phyloP scores from a whole-genome alignment of 2,888 invertebrate species.

The Cordylochernes scorpioides region DNA sequence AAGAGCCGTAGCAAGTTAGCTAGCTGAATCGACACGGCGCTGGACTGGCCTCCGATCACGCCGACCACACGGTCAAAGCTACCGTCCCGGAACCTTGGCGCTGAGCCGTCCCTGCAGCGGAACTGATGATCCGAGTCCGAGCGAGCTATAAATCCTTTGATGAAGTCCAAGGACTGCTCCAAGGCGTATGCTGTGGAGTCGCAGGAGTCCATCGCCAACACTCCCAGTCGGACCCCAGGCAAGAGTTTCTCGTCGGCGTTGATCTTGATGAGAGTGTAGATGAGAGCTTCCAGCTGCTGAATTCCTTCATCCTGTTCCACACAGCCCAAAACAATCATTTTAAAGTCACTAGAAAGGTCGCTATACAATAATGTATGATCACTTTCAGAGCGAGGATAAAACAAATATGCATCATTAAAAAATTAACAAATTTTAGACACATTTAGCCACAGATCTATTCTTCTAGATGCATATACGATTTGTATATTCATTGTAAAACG shows the following conservation, averaged over 20 bases:
- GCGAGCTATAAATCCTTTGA: constrained; percentile 30
- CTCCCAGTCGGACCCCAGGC: constrained; percentile 35
- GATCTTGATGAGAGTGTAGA: constrained; percentile 36
- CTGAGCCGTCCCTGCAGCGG: constrained; percentile 23
- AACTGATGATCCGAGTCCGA: constrained; percentile 23
- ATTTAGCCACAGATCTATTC: too few relatives aligned
- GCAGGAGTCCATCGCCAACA: constrained; percentile 33
- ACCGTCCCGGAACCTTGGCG: constrained; percentile 24
- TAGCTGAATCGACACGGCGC: constrained; percentile 28
- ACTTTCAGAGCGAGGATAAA: background rate
- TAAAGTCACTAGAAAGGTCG: background rate
- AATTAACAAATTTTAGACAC: too few relatives aligned
- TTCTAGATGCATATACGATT: too few relatives aligned
- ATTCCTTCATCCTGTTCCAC: constrained; percentile 34
- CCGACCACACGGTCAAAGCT: constrained; percentile 27
- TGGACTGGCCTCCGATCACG: constrained; percentile 28
- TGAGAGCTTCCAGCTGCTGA: constrained; percentile 38
- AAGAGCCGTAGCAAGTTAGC: constrained; percentile 28
- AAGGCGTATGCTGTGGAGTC: constrained; percentile 38
- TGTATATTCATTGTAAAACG: too few relatives aligned
- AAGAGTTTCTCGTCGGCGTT: constrained; percentile 31
- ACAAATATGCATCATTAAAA: too few relatives aligned
- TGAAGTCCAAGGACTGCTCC: constrained; percentile 39
- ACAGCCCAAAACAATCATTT: too few relatives aligned
- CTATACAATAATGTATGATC: background rate